A percentile compares a stretch with the other conserved stretches of the same genome.
Conservation (phyloP, 2,797 vertebrate genomes). For the Schizopygopsis pylzovi region DNA sequence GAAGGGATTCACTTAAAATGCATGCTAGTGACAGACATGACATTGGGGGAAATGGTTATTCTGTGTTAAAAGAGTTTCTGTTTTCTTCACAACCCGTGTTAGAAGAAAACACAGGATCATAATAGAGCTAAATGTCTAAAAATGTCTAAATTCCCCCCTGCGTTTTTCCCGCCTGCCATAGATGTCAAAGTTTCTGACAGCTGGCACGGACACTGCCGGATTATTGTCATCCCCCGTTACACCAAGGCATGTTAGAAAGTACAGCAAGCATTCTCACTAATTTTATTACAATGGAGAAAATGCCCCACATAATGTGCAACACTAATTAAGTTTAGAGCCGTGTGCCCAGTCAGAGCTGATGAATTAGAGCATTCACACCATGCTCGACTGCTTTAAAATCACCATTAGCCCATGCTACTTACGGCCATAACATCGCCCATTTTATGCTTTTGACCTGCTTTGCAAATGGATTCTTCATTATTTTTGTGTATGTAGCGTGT, state of each 20-base stretch:
- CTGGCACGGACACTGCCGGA: constrained; percentile 70
- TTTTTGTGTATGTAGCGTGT: constrained; percentile 87
- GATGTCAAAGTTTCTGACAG: constrained; percentile 78
- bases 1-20: background rate
- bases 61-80: constrained; percentile 2
- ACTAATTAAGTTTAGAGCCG: constrained; percentile 97
- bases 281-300: constrained; percentile 84
- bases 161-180: constrained; percentile 76
- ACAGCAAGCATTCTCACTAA: constrained; percentile 81
- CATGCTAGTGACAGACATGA: constrained; percentile 14
- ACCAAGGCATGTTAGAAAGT: constrained; percentile 74
- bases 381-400: constrained; percentile 98
- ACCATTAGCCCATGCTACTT: constrained; percentile 98
- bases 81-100: background rate
- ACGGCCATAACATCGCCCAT: constrained; percentile 98
- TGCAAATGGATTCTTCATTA: constrained; percentile 89
- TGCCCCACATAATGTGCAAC: constrained; percentile 89
- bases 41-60: too few relatives aligned
- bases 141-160: constrained; percentile 74
- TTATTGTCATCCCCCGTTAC: constrained; percentile 72
- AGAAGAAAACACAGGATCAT: constrained; percentile 13
- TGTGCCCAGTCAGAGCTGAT: constrained; percentile 85
- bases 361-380: constrained; percentile 90
- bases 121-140: constrained; percentile 56
- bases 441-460: constrained; percentile 97